These are phyloP conservation scores for Pachypsylla venusta DNA, from an alignment of 1,140 invertebrate species.

Conservation along the genomic window DNA sequence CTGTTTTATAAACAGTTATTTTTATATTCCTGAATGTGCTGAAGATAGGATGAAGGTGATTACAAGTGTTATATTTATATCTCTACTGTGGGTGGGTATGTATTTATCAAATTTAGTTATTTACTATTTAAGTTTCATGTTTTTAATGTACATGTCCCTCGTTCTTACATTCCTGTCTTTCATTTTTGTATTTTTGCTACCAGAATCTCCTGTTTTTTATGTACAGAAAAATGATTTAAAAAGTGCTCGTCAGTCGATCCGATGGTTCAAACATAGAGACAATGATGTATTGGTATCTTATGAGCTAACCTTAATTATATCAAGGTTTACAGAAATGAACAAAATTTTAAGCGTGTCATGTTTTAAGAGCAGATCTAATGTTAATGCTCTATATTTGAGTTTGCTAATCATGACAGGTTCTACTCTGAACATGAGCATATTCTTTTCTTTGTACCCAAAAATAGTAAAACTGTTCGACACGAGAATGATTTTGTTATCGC, in stretches of 20 bases:
- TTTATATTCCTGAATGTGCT: constrained; percentile 2
- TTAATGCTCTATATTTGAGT: constrained; percentile 3
- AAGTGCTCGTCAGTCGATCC: neutral
- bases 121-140: neutral
- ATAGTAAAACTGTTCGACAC: neutral
- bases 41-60: neutral
- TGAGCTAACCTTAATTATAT: neutral
- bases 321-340: neutral
- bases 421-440: neutral
- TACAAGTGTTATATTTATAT: neutral
- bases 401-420: neutral
- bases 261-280: constrained; percentile 1
- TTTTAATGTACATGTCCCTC: neutral
- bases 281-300: constrained; percentile 4
- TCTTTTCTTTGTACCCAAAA: neutral
- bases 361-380: neutral
- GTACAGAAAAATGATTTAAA: neutral
- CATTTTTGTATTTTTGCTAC: neutral
- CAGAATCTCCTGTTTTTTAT: constrained; percentile 7
- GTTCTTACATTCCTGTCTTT: neutral
- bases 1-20: constrained; percentile 8
- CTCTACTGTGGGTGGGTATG: neutral
- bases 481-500: neutral
- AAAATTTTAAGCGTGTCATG: neutral
- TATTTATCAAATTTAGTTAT: neutral